Evolutionary conservation across 2,113 vertebrate species (phyloP).

Genomic region (Circaetus gallicus): DNA sequence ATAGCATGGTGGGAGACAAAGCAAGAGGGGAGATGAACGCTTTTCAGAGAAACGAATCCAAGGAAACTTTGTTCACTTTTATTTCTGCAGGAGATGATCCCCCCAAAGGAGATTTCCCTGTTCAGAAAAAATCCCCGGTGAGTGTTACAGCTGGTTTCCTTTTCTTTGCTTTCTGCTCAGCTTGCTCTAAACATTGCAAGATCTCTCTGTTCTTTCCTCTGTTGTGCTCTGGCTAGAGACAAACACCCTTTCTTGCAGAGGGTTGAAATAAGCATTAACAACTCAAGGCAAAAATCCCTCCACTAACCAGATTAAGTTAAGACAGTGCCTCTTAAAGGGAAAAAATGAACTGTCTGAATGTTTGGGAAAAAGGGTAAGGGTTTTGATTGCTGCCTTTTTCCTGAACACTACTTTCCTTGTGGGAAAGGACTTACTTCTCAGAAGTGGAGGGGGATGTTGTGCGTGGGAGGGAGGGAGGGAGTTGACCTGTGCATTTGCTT

Average conservation of each 20-base stretch:
- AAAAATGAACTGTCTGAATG: neutral
- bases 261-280: constrained; percentile 54
- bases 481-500: neutral
- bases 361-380: neutral
- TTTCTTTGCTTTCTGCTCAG: constrained; percentile 39
- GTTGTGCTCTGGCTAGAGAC: constrained; percentile 45
- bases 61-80: constrained; percentile 74
- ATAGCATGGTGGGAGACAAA: constrained; percentile 73
- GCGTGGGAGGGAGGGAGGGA: neutral
- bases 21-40: constrained; percentile 72
- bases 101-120: constrained; percentile 43
- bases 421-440: neutral
- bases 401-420: neutral
- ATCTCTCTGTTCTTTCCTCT: constrained; percentile 46
- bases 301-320: constrained; percentile 57
- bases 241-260: constrained; percentile 49
- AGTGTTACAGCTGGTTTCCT: constrained; percentile 55
- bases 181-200: constrained; percentile 35
- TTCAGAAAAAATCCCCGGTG: constrained; percentile 70
- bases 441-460: neutral
- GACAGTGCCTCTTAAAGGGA: constrained; percentile 2
- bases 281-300: constrained; percentile 50
- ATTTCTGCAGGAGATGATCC: constrained; percentile 70
- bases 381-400: neutral
- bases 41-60: constrained; percentile 74